Evolutionary conservation across 2,113 vertebrate species (phyloP), one percentile per base, ranked within the genome.

Genomic region (Pantherophis guttatus): DNA sequence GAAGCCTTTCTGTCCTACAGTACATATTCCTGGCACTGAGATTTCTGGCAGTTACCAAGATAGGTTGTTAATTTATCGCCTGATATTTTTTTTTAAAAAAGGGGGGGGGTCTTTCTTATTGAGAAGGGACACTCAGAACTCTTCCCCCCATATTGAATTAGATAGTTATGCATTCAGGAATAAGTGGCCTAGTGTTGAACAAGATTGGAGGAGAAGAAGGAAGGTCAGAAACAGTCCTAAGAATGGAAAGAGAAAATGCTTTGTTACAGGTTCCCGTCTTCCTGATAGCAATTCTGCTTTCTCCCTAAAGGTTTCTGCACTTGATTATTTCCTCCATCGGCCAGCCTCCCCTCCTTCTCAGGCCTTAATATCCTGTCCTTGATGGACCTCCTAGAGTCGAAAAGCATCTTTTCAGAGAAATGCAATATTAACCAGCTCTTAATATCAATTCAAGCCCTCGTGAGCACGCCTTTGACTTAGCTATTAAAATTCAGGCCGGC

Each of bases 351-450:
- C n/a, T 8, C 70, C 70, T 81, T 39, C 17, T 39, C 70, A 62
- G 7, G 92, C 39, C 55, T 39, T 89, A n/a, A 90, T 62, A 94
- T 58, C 19, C 93, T 95, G 29, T 3, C 11, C 21, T 62, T 87
- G 90, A 86, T 8, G 58, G 0, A 87, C 26, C 65, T 94, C 53
- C 93, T 93, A 10, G 17, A 86, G 52, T 88, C 55, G 93, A 94
- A 96, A 96, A 88, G 26, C 94, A 75, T 1, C 1, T 91, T 48
- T 93, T 75, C 94, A 92, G n/a, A 91, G 65, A 39, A 91, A 87
- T 94, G 90, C 93, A 93, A 89, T 88, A 94, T 57, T 65, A 93
- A 52, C 59, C 70, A 95, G 53, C 9, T 94, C 94, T 95, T 95
- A 90, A 50, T 91, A 91, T 5, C 10, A 93, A 48, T 93, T 95